Conservation (phyloP, 2,797 vertebrate species). For the Urocyon cinereoargenteus region DNA sequence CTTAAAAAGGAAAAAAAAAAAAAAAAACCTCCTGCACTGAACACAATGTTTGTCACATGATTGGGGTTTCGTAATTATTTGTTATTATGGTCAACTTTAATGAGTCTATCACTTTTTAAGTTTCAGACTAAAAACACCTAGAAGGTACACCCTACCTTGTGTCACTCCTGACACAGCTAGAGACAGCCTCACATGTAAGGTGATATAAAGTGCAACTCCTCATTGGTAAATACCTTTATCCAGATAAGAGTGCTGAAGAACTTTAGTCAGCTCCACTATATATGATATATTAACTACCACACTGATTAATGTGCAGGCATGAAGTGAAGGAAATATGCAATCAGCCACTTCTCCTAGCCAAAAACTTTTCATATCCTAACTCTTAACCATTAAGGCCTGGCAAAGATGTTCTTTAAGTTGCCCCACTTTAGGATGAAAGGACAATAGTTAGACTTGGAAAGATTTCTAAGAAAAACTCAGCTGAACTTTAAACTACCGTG, state of each 20-base stretch:
- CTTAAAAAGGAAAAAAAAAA: neutral
- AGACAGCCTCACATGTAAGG: neutral
- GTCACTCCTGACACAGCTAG: neutral
- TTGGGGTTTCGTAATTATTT: neutral
- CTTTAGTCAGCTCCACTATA: neutral
- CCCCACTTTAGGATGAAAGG: conserved; percentile 8
- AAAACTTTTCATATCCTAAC: neutral
- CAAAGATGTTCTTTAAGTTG: neutral
- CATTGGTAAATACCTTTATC: neutral
- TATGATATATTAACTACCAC: neutral
- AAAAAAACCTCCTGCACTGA: neutral
- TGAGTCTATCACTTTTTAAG: neutral
- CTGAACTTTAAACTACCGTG: neutral
- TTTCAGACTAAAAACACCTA: neutral
- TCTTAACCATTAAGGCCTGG: neutral
- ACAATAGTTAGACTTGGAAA: conserved; percentile 26
- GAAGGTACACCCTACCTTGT: neutral
- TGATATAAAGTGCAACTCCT: neutral
- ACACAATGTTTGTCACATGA: neutral
- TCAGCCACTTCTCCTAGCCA: neutral
- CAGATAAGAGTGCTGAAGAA: neutral
- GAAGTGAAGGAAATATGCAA: neutral
- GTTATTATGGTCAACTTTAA: neutral
- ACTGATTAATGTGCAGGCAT: neutral
- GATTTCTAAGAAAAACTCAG: neutral